Evolutionary conservation across 2,113 vertebrate genomes (phyloP), one percentile per base, ranked within the genome.

Genomic region (Bubo blakistoni): DNA sequence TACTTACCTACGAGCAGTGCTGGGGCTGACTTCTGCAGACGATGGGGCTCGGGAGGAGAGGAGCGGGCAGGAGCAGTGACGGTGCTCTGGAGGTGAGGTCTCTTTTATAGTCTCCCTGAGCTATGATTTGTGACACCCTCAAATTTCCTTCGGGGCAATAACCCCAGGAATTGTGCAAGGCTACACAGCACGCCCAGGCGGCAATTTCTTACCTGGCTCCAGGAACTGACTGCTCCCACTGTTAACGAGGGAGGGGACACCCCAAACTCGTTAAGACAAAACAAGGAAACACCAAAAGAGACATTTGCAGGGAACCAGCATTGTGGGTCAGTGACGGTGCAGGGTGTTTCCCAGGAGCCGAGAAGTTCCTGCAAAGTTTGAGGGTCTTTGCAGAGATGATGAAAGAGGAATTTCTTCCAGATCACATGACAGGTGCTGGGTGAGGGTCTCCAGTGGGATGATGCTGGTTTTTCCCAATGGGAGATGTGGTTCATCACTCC

Each of bases 321-420:
- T 5, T 2, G 0, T 2, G 3, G 59, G 13, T 20, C 10, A 0
- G 34, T 0, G 30, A 3, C 0, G 0, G 38, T 2, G 2, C 36
- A 8, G 54, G 47, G 49, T 15, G 6, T 69, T 72, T 18, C 30
- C 47, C 54, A 16, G 17, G 20, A 59, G 27, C 13, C 0, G 1
- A 44, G 38, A 26, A 0, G 0, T 46, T 65, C 11, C n/a, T 4
- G 9, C 1, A 1, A 52, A 13, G 12, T 40, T 10, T 7, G 19
- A 1, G 20, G 62, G 16, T 49, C 34, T 61, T 59, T 36, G 67
- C 0, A 6, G 40, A 34, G 46, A 1, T 13, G 55, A 18, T 11
- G 58, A 58, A 40, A 21, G 42, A 54, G 47, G 76, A 36, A 11
- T 32, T 72, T 13, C 18, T 18, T 24, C 29, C 0, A 0, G 69